Evolutionary conservation across 2,113 vertebrate species (phyloP), one percentile per base, ranked within the genome.

Genomic region (Machaerirhynchus nigripectus): DNA sequence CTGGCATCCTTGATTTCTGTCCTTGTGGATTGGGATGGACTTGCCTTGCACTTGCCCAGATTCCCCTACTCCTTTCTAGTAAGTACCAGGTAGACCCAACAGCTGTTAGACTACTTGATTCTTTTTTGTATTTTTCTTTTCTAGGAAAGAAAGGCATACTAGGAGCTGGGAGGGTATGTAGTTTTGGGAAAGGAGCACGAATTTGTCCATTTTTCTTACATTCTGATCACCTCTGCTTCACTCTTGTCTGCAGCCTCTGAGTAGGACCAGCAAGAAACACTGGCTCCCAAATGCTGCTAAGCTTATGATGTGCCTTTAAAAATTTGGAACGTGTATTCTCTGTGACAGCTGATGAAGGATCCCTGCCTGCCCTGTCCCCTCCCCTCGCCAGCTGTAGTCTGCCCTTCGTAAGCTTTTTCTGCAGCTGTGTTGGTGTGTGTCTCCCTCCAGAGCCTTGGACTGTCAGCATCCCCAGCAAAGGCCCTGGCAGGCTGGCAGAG

Each of bases 251-350:
- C 88, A 94, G 86, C 94, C 93, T 86, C 88, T 57, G 71, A 95
- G 83, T 78, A 94, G 87, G 90, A 90, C 76, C 56, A 75, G 96
- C 88, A 89, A 87, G 90, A 96, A 90, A 68, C 83, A 90, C 88
- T 57, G 76, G 93, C 75, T 95, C 92, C 95, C 90, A 94, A 93
- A 96, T 95, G 95, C 94, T 97, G 94, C 93, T 96, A 95, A 93
- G 93, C 95, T 95, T 94, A 93, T 93, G 87, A 96, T 91, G 96
- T 96, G 96, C 95, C 91, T 97, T 97, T 84, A 95, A 92, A 95
- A 79, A 53, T 78, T 56, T 26, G 46, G 89, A 96, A 96, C 33
- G 10, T 53, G 7, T 94, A 63, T 89, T 84, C 80, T 71, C 71
- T 76, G 84, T 93, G 84, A 82, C 85, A 93, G 84, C 91, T 84